Conservation (phyloP, 2,113 vertebrate species). For the Entomyzon cyanotis region DNA sequence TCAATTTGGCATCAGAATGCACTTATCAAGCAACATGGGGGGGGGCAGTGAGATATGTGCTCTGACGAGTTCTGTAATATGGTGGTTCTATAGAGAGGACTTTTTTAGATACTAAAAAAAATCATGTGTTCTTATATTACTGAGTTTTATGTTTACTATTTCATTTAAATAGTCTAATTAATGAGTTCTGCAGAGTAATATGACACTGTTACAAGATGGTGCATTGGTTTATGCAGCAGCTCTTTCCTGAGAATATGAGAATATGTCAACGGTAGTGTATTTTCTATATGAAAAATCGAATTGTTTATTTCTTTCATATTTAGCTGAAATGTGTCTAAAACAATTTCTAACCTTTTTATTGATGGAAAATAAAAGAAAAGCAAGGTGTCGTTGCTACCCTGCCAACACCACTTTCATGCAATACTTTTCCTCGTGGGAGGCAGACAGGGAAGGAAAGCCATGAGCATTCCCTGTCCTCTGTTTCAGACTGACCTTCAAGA, state of each 20-base stretch:
- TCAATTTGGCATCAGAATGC: slow-evolving; percentile 73
- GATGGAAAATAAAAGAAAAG: background rate
- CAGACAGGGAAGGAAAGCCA: background rate
- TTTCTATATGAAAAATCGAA: slow-evolving; percentile 24
- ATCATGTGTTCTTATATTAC: slow-evolving; percentile 2
- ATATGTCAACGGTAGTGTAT: slow-evolving; percentile 6
- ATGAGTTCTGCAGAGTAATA: slow-evolving; percentile 23
- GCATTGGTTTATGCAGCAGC: slow-evolving; percentile 28
- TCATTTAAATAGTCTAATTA: slow-evolving; percentile 62
- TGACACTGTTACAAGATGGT: background rate
- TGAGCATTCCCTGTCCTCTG: background rate
- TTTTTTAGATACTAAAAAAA: slow-evolving; percentile 51
- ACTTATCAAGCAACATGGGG: slow-evolving; percentile 62
- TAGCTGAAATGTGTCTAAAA: background rate
- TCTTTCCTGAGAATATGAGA: slow-evolving; percentile 10
- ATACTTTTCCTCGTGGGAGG: background rate
- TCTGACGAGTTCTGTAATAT: background rate
- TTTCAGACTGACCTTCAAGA: slow-evolving; percentile 35
- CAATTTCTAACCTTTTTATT: background rate
- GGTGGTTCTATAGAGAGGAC: slow-evolving; percentile 31
- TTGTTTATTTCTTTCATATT: background rate
- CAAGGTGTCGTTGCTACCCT: background rate
- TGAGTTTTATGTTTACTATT: background rate
- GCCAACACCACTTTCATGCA: background rate
- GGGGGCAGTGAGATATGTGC: background rate